These are phyloP conservation scores for Heliocidaris erythrogramma DNA, from an alignment of 35 echinoderm and acorn worm species.

Conservation along the genomic window DNA sequence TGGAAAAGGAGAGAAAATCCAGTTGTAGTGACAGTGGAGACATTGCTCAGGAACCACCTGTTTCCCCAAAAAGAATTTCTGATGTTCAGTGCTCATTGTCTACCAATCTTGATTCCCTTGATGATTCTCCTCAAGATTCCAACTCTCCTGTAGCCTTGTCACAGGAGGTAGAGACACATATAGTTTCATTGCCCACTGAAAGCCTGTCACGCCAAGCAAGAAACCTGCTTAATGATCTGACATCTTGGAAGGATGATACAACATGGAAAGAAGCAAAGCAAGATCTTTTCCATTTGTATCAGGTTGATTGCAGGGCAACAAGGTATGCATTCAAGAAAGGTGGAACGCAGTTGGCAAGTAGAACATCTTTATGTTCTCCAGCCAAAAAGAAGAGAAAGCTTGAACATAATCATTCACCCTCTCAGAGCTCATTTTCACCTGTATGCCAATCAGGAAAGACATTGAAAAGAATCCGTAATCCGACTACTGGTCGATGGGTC, in stretches of 20 bases:
- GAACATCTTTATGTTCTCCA: neutral
- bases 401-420: neutral
- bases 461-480: neutral
- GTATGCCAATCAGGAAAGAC: neutral
- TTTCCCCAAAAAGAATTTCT: too few relatives aligned
- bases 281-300: neutral
- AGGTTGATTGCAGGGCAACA: neutral
- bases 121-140: too few relatives aligned
- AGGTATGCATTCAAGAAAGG: neutral
- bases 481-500: neutral
- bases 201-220: too few relatives aligned
- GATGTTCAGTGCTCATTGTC: too few relatives aligned
- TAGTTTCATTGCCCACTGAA: neutral
- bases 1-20: neutral
- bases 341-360: neutral
- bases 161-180: neutral
- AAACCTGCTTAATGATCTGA: neutral
- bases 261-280: neutral
- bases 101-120: too few relatives aligned
- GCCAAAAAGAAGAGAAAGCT: neutral
- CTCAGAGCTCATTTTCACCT: neutral
- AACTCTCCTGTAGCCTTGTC: neutral
- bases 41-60: too few relatives aligned
- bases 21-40: too few relatives aligned
- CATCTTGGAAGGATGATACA: neutral